A percentile compares a stretch with the other conserved stretches of the same genome.
Evolutionary conservation across 2,888 invertebrate genomes (phyloP).

Genomic region (Sphinx pinastri): DNA sequence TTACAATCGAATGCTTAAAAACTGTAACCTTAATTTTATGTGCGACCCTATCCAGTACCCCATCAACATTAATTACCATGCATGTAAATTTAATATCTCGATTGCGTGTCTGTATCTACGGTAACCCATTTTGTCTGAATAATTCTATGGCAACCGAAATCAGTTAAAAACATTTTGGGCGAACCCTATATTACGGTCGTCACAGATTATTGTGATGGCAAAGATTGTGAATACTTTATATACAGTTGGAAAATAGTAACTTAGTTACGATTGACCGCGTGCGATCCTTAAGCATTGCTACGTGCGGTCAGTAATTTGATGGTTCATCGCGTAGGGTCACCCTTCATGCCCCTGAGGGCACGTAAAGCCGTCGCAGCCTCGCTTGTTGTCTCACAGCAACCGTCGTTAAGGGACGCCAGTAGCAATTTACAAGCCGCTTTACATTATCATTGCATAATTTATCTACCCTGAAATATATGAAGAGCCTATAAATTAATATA

Average conservation of each 20-base stretch:
- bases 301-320: background rate
- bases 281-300: background rate
- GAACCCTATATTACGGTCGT: background rate
- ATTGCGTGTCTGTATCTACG: background rate
- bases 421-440: background rate
- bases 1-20: background rate
- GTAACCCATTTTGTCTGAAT: slow-evolving; percentile 2
- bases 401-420: background rate
- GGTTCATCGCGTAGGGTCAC: background rate
- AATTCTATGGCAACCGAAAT: background rate
- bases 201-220: background rate
- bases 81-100: slow-evolving; percentile 1
- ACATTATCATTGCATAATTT: background rate
- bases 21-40: background rate
- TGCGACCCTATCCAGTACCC: background rate
- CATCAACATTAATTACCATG: slow-evolving; percentile 2
- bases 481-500: too few species aligned
- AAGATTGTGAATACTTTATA: background rate
- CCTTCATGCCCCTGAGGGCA: background rate
- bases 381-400: background rate
- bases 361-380: background rate
- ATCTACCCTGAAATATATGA: background rate
- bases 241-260: background rate
- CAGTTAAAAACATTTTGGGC: background rate
- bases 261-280: background rate